Evolutionary conservation across 2,888 invertebrate species (phyloP), one percentile per base, ranked within the genome.

Genomic region (Rhyacophila evoluta): DNA sequence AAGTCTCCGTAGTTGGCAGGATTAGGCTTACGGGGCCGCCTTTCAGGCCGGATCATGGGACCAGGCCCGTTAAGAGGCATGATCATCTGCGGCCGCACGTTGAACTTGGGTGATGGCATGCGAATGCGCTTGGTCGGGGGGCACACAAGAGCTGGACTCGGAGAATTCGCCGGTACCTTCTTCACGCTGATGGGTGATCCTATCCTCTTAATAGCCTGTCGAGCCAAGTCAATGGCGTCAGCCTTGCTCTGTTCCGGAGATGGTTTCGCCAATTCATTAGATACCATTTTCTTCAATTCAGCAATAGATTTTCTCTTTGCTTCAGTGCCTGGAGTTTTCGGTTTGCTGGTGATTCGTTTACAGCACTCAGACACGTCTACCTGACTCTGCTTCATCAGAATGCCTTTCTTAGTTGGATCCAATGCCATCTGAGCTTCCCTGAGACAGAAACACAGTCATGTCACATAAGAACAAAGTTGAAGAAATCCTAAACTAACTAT

Each of bases 391-490:
- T 86, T 84, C 83, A 70, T 78, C 37, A 79, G 80, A 11, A 84
- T 83, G 83, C 87, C 85, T 84, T 86, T 88, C 83, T 89, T 83
- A 83, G 84, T 84, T 11, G 86, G 84, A 83, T 90, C 88, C 83
- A 88, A 85, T 75, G 89, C 87, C 81, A 87, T 84, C 73, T 87
- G 85, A 27, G 89, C 86, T 77, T 89, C 85, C 84, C 91, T 91
- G 83, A 76, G 85, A 85, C 71, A 76, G 12, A 77, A 41, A 78
- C 70, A n/a, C n/a, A n/a, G n/a, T n/a, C n/a, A n/a, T n/a, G n/a
- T n/a, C n/a, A n/a, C n/a, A n/a, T n/a, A n/a, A n/a, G n/a, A n/a
- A n/a, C n/a, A n/a, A n/a, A n/a, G n/a, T n/a, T n/a, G n/a, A n/a
- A n/a, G n/a, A n/a, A n/a, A n/a, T n/a, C n/a, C n/a, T n/a, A n/a